These are phyloP conservation scores for Phylloscopus trochiloides DNA, from an alignment of 2,113 vertebrate species.

Conservation along the genomic window DNA sequence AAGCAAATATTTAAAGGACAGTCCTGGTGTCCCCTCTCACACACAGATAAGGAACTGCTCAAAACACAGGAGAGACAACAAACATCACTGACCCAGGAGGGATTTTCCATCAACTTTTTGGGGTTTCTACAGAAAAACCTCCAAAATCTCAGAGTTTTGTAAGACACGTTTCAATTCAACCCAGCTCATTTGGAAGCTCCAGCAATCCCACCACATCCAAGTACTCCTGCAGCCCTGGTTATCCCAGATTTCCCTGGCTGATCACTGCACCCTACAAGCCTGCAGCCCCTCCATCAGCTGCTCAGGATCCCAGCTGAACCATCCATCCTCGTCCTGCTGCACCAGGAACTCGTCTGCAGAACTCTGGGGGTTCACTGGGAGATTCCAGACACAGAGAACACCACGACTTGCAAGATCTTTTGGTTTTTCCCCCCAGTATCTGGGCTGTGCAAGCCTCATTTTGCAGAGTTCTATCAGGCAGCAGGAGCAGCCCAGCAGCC, in stretches of 20 bases:
- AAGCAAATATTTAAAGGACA: neutral
- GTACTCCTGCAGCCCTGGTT: neutral
- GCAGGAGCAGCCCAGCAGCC: neutral
- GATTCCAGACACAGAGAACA: neutral
- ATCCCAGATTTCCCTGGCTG: neutral
- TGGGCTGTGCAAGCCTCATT: neutral
- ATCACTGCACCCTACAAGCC: neutral
- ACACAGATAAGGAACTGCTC: neutral
- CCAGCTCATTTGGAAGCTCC: neutral
- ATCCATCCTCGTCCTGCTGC: accelerated
- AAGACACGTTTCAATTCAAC: neutral
- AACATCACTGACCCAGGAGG: neutral
- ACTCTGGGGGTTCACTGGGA: neutral
- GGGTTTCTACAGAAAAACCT: neutral
- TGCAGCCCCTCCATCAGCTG: neutral
- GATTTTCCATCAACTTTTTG: neutral
- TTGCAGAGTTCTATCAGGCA: neutral
- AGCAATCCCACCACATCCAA: neutral
- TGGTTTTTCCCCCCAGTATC: accelerated
- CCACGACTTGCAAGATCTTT: neutral
- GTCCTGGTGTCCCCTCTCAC: neutral
- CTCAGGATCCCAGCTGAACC: neutral
- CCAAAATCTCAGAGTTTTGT: accelerated
- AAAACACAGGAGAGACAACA: neutral
- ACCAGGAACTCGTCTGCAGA: accelerated